phyloP scores from a whole-genome alignment of 1,140 invertebrate species.

The Batillaria attramentaria region DNA sequence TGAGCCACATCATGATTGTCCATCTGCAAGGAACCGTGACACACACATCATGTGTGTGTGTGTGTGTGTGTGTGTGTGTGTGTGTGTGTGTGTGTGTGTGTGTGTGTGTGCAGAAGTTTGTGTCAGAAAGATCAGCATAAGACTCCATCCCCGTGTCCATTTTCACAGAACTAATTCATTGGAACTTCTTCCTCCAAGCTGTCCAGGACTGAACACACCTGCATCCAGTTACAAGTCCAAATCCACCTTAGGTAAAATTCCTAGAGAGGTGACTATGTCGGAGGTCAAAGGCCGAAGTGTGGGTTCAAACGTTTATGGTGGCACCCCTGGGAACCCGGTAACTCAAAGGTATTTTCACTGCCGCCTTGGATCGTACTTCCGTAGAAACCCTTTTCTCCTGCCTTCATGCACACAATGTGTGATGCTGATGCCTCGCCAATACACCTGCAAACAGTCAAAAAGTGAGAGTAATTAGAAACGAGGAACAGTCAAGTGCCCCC shows the following conservation, averaged over 20 bases:
- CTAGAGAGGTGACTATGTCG: no score
- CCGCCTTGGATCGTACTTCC: constrained; percentile 50
- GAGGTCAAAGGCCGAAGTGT: constrained; percentile 44
- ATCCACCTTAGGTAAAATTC: no score
- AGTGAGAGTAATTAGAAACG: no score
- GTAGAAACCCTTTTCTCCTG: constrained; percentile 52
- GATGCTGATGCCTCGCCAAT: constrained; percentile 34
- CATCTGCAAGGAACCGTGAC: neutral
- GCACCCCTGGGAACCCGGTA: constrained; percentile 44
- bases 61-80: neutral
- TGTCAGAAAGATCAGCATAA: neutral
- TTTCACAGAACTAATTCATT: no score
- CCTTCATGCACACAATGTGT: constrained; percentile 54
- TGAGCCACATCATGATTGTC: neutral
- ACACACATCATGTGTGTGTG: neutral
- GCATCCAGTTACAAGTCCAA: no score
- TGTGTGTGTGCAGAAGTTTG: neutral
- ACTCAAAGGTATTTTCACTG: constrained; percentile 48
- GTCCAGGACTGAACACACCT: no score
- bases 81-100: neutral
- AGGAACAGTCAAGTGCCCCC: no score
- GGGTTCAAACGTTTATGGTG: constrained; percentile 46
- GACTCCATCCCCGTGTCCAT: no score
- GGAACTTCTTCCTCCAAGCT: no score
- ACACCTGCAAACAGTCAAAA: constrained; percentile 47